A percentile compares a stretch with the other conserved stretches of the same genome.
Conservation (phyloP, 2,113 vertebrate genomes). For the Euleptes europaea region DNA sequence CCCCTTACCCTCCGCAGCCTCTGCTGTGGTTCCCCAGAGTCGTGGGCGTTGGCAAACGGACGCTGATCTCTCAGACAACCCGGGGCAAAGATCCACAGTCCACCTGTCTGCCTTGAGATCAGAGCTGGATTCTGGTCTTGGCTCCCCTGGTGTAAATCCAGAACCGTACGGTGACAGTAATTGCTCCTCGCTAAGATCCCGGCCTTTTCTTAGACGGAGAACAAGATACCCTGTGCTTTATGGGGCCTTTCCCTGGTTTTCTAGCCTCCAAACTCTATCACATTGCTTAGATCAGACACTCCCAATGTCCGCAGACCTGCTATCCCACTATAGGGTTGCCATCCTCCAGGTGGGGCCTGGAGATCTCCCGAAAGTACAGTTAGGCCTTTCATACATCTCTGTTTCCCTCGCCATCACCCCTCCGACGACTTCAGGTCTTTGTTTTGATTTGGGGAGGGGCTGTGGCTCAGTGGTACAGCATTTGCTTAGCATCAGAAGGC, state of each 20-base stretch:
- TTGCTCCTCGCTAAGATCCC: neutral
- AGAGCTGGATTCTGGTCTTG: conserved; percentile 32
- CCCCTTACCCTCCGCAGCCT: neutral
- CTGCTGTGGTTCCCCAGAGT: neutral
- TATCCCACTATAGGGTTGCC: too few species aligned
- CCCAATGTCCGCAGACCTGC: neutral
- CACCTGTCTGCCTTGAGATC: conserved; percentile 1
- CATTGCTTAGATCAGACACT: neutral
- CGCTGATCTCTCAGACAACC: neutral
- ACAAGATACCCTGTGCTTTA: neutral
- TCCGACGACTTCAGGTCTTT: too few species aligned
- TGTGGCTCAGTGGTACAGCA: too few species aligned
- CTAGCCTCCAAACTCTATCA: neutral
- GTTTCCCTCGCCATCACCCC: too few species aligned
- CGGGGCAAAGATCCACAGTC: neutral
- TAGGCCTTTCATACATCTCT: too few species aligned
- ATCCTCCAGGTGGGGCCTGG: too few species aligned
- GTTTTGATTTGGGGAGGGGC: too few species aligned
- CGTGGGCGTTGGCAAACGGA: neutral
- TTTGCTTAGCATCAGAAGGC: too few species aligned
- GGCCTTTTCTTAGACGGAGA: neutral
- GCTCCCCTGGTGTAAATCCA: conserved; percentile 19
- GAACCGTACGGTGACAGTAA: conserved; percentile 8
- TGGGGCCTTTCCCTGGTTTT: neutral
- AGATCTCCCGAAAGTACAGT: too few species aligned